Evolutionary conservation across 2,888 invertebrate species (phyloP).

Genomic region (Trissoscelio sp.): DNA sequence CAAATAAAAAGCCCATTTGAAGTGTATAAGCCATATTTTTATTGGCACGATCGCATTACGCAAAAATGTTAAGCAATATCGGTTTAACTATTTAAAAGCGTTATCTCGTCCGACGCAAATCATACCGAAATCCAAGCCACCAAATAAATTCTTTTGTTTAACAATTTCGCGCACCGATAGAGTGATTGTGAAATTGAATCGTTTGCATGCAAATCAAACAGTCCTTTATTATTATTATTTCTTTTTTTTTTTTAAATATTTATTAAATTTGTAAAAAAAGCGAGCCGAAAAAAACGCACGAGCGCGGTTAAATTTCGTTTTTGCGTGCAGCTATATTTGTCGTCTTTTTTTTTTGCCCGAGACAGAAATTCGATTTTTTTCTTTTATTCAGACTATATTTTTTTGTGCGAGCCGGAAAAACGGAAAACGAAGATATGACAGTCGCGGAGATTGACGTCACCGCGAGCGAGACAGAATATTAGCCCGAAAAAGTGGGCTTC

Average conservation of each 20-base stretch:
- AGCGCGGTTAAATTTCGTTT: constrained; percentile 3
- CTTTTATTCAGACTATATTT: too few species aligned
- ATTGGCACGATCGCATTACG: neutral
- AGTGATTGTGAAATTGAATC: constrained; percentile 9
- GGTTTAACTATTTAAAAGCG: neutral
- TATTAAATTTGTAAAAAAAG: constrained; percentile 22
- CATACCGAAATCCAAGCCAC: constrained; percentile 6
- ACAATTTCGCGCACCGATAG: constrained; percentile 7
- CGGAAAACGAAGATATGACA: constrained; percentile 17
- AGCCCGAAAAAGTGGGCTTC: neutral
- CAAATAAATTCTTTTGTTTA: constrained; percentile 37
- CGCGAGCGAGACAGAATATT: constrained; percentile 12
- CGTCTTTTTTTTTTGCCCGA: neutral
- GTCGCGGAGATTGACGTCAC: constrained; percentile 24
- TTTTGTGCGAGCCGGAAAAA: neutral
- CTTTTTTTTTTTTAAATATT: constrained; percentile 13
- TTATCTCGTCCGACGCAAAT: constrained; percentile 1
- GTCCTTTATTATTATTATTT: neutral
- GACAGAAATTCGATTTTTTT: neutral
- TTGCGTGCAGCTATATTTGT: neutral
- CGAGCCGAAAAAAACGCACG: too few species aligned
- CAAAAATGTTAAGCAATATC: neutral
- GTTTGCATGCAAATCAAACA: constrained; percentile 39
- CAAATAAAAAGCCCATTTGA: neutral
- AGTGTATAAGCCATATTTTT: neutral